phyloP scores from a whole-genome alignment of 35 echinoderm and acorn worm species.

The Amphiura filiformis region DNA sequence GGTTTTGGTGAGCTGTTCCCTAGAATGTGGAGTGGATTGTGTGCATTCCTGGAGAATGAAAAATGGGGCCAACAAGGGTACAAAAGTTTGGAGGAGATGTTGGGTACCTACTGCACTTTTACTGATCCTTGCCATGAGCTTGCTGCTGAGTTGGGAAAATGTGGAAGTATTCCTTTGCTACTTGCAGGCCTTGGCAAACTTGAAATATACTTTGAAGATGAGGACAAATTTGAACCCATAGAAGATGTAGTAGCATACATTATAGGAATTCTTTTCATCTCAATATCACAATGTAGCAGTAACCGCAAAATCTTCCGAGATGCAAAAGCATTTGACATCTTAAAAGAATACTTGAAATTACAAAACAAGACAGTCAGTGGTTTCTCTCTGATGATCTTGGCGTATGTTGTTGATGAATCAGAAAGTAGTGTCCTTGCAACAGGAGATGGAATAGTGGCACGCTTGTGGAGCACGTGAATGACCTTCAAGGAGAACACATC shows the following conservation, averaged over 20 bases:
- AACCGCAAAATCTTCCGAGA: background rate
- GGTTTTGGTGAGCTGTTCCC: background rate
- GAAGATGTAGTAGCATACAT: background rate
- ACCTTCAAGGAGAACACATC: background rate
- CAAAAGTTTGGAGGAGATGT: background rate
- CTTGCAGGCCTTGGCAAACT: background rate
- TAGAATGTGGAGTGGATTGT: background rate
- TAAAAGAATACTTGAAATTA: background rate
- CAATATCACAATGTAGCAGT: background rate
- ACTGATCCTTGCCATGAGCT: background rate
- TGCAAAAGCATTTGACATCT: background rate
- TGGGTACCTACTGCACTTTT: background rate
- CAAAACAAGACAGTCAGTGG: background rate
- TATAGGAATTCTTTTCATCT: background rate
- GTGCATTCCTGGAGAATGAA: background rate
- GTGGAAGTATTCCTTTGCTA: background rate
- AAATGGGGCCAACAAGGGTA: background rate
- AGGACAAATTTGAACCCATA: background rate
- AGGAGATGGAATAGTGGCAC: background rate
- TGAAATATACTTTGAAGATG: background rate
- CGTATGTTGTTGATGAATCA: background rate
- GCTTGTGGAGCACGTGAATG: background rate
- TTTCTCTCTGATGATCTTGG: background rate
- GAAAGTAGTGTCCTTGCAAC: no score
- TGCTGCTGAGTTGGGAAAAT: background rate